Evolutionary conservation across 2,113 vertebrate genomes (phyloP).

Genomic region (Cavia porcellus): DNA sequence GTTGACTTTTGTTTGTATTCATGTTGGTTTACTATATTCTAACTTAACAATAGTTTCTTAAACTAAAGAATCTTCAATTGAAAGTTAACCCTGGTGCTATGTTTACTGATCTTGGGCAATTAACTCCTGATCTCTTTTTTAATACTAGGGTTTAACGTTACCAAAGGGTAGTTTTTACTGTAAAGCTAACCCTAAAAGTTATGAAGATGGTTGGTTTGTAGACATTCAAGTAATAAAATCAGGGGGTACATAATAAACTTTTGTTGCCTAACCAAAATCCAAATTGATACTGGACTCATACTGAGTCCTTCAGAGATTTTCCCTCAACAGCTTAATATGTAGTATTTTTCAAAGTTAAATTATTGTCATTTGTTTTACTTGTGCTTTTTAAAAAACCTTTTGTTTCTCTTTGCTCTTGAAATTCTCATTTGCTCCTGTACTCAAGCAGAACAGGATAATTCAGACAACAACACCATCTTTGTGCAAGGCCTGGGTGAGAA

Average conservation of each 20-base stretch:
- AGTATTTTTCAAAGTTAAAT: background rate
- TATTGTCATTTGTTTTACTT: background rate
- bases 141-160: background rate
- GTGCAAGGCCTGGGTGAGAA: slow-evolving; percentile 95
- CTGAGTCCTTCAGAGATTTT: background rate
- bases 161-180: background rate
- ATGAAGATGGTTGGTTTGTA: background rate
- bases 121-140: background rate
- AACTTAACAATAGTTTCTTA: slow-evolving; percentile 15
- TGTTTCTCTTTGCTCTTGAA: background rate
- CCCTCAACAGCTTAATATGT: background rate
- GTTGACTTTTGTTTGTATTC: background rate
- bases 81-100: background rate
- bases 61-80: background rate
- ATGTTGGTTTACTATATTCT: background rate
- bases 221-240: background rate
- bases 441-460: slow-evolving; percentile 93
- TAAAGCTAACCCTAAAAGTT: background rate
- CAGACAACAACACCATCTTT: slow-evolving; percentile 97
- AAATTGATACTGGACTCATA: background rate
- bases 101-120: background rate
- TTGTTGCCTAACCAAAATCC: background rate
- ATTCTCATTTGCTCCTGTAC: background rate
- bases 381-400: background rate
- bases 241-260: background rate